A percentile compares a stretch with the other conserved stretches of the same genome.
phyloP scores from a whole-genome alignment of 1,140 invertebrate species.

The Orchesella cincta region DNA sequence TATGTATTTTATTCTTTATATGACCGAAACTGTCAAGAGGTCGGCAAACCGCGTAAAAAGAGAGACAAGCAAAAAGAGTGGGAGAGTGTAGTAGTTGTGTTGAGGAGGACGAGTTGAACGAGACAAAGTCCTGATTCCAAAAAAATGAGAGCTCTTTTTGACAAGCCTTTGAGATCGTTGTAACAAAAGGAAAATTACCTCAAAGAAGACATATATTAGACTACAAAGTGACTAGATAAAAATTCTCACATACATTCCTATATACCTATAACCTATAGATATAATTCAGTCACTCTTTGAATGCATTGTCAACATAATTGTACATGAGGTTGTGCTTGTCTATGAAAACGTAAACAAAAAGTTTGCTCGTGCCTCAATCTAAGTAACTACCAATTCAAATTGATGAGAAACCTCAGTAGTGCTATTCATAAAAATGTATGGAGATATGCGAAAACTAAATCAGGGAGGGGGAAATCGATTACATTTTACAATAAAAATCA shows the following conservation, averaged over 20 bases:
- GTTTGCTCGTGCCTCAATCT: too few relatives aligned
- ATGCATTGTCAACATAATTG: neutral
- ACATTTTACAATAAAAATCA: neutral
- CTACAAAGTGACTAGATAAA: too few relatives aligned
- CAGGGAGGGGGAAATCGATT: neutral
- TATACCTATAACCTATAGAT: neutral
- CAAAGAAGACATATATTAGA: neutral
- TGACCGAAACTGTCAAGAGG: neutral
- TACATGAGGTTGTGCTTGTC: neutral
- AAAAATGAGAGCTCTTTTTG: slow-evolving; percentile 10
- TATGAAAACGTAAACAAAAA: neutral
- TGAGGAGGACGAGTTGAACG: neutral
- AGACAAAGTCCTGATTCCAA: slow-evolving; percentile 1
- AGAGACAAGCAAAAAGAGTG: neutral
- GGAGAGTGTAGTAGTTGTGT: neutral
- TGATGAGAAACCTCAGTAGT: neutral
- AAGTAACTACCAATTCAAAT: neutral
- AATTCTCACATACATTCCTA: neutral
- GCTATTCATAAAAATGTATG: neutral
- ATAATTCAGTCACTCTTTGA: neutral
- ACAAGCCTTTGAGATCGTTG: slow-evolving; percentile 7
- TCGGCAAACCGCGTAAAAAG: neutral
- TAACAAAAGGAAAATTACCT: slow-evolving; percentile 12
- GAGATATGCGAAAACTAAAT: neutral
- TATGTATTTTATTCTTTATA: neutral